Base-by-base conservation (phyloP, 2,888 invertebrate genomes). In the Drosophila anomelani region DNA sequence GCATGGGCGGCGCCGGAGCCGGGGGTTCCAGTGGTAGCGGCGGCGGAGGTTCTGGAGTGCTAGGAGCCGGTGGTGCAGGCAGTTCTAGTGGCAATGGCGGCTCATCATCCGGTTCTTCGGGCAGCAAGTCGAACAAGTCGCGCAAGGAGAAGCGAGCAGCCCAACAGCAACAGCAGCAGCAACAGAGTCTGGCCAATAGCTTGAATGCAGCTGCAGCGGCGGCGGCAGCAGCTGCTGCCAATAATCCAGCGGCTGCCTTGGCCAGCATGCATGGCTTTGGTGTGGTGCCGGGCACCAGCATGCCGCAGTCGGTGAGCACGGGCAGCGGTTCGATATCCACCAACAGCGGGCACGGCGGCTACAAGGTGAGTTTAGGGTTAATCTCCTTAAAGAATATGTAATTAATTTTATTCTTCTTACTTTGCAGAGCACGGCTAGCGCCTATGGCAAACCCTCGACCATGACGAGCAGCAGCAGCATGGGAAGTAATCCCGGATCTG, bases 81-180 rank as follows among this genome's bases (percentile, higher is more conserved):
- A 46, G 63, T 47, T 93, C 93, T 10, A 51, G 78, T 1, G 77
- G 79, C 8, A 81, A 79, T 92, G 75, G 93, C 10, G 74, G 79
- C 89, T 66, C 76, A 7, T 81, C 70, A 92, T 86, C 90, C 6
- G 69, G 70, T 92, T 85, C 90, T 26, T 84, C 91, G 15, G 88
- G 89, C 69, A 91, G 88, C 72, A 91, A 92, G 62, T 91, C 91
- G 36, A 91, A 90, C 76, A 92, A 92, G 72, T 90, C 90, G 38
- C 92, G 92, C 17, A 92, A 92, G 64, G 92, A 92, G 74, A 91
- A 92, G 62, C 91, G 92, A 5, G 91, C 91, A 32, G 91, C 91
- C 53, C 90, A 89, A 54, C 89, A 90, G 62, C 90, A 89, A 20
- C 90, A 89, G 51, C 90, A 90, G 46, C 91, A 90, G 44, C 90